Base-by-base conservation (phyloP, 2,113 vertebrate genomes). In the Hippocampus zosterae region DNA sequence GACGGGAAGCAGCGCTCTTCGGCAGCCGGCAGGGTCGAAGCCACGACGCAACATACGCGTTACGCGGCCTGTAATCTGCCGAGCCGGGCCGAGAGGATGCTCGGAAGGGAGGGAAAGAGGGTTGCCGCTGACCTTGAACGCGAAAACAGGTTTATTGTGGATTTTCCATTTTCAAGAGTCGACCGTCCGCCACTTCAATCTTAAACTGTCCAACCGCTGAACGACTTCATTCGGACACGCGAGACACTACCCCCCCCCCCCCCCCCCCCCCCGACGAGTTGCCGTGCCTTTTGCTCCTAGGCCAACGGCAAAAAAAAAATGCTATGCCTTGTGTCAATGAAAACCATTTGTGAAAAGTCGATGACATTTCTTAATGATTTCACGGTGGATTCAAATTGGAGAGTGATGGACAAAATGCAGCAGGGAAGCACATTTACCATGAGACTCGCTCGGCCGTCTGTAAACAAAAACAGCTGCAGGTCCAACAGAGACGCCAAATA, bases 41-140 rank as follows among this genome's bases (percentile, higher is more conserved):
- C 76, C 85, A 78, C 86, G 86, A 92, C 90, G 87, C 92, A 92
- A 92, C 93, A 92, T 89, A 90, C 93, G 94, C 92, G 91, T 92
- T 93, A 92, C 87, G 87, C 93, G 88, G 93, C 91, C 93, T 93
- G 91, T 94, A 93, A 95, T 95, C 94, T 84, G 89, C n/a, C n/a
- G n/a, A n/a, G 89, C 88, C 84, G 42, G 87, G 18, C 27, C 84
- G 85, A 76, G 83, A 88, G 77, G 88, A 77, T 84, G 87, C 73
- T 68, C 19, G 8, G 10, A n/a, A 16, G 18, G 19, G 74, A 87
- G 90, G 85, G 89, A 84, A 88, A 74, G 83, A 69, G 70, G 84
- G 86, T 87, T 86, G 90, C 88, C 69, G 67, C 73, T 82, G 18
- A 71, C 73, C 78, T 76, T 55, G 67, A 75, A 84, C 81, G 67